phyloP scores from a whole-genome alignment of 2,888 invertebrate species.

The Microctonus aethiopoides region DNA sequence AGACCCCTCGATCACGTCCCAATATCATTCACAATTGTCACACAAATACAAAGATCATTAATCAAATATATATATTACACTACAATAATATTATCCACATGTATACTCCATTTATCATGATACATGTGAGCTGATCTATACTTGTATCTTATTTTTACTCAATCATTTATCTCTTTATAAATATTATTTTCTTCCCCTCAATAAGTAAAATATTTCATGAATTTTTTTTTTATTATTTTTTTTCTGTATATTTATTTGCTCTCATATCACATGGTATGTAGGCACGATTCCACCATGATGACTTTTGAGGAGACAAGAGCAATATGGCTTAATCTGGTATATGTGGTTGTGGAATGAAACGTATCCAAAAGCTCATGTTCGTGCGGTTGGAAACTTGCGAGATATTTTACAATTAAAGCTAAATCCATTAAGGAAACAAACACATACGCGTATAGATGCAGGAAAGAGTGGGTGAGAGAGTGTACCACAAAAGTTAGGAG shows the following conservation, averaged over 20 bases:
- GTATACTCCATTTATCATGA: neutral
- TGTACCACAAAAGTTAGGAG: neutral
- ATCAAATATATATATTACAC: neutral
- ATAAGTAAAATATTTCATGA: too few relatives aligned
- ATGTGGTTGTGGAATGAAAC: slow-evolving; percentile 8
- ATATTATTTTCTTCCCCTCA: too few relatives aligned
- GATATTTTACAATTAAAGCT: slow-evolving; percentile 64
- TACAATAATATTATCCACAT: neutral
- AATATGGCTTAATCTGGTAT: slow-evolving; percentile 6
- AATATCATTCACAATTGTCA: neutral
- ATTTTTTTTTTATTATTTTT: neutral
- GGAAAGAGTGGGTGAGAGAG: neutral
- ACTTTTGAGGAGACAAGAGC: slow-evolving; percentile 13
- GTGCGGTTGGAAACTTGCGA: slow-evolving; percentile 50
- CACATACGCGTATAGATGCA: neutral
- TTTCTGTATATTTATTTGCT: neutral
- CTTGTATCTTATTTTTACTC: neutral
- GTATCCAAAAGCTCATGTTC: slow-evolving; percentile 13
- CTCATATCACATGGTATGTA: neutral
- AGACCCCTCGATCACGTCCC: neutral
- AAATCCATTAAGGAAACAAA: slow-evolving; percentile 62
- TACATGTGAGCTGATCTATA: neutral
- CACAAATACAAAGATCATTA: neutral
- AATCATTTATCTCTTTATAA: slow-evolving; percentile 20
- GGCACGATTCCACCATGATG: neutral